These are phyloP conservation scores for Drosophila ficusphila DNA, from an alignment of 1,140 invertebrate species.

Conservation along the genomic window DNA sequence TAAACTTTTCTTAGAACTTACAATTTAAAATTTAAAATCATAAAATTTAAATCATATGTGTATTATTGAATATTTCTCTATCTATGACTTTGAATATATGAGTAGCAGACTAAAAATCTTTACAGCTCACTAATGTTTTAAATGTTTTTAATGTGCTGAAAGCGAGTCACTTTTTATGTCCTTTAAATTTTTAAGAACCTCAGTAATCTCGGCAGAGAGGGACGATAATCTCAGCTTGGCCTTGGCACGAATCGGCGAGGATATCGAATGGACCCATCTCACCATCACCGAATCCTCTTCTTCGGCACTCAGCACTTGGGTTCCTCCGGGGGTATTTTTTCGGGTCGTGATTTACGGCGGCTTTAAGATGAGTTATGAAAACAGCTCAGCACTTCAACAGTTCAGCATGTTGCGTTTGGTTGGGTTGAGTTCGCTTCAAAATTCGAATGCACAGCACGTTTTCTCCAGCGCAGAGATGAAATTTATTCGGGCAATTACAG, in stretches of 20 bases:
- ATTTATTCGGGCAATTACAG: constrained; percentile 58
- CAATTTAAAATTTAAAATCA: no score
- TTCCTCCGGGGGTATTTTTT: constrained; percentile 19
- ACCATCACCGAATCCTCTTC: constrained; percentile 2
- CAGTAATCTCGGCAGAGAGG: not conserved
- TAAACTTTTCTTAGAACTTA: no score
- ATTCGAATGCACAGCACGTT: constrained; percentile 50
- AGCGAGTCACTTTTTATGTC: no score
- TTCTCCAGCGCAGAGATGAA: constrained; percentile 15
- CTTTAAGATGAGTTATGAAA: constrained; percentile 65
- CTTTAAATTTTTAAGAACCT: not conserved
- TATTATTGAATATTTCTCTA: no score
- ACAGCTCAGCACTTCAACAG: constrained; percentile 40
- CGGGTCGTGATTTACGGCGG: constrained; percentile 61
- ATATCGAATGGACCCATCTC: constrained; percentile 1
- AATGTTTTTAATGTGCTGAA: no score
- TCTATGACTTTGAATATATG: no score
- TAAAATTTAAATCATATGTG: no score
- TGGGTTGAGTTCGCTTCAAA: constrained; percentile 12
- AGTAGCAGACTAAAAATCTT: no score
- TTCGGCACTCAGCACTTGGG: not conserved
- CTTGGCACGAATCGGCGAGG: constrained; percentile 47
- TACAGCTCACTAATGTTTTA: no score
- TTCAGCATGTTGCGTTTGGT: constrained; percentile 18
- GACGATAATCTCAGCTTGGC: constrained; percentile 24